Base-by-base conservation (phyloP, 2,797 vertebrate species). In the Trichosurus vulpecula region DNA sequence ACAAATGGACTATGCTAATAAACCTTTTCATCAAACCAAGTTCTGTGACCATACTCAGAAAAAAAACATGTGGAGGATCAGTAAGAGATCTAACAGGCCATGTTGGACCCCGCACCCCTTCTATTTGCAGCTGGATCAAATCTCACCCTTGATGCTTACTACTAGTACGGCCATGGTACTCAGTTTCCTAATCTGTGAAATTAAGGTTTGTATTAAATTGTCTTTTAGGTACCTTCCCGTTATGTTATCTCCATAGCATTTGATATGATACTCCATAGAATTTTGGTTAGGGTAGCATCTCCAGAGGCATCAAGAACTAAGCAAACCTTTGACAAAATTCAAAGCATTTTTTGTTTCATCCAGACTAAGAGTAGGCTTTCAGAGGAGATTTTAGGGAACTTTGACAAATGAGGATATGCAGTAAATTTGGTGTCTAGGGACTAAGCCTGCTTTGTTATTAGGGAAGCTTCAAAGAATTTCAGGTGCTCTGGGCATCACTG, bases 271-370 rank as follows among this genome's bases (percentile, higher is more conserved):
- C 19, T 74, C 66, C 6, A 22, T 41, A 47, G 25, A 87, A 1
- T 25, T 47, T 87, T 87, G 41, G 25, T 87, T 87, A 11, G 66
- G 6, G 19, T 81, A 81, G 8, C 22, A 51, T 27, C 41, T 87
- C 10, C 25, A 27, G 41, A 87, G 74, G 10, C 41, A 51, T 12
- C 41, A 31, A 81, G 22, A 81, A 81, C 22, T 13, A 87, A 25
- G 22, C 22, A 87, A 87, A 87, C 41, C 41, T 27, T 47, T 87
- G 13, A 51, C 19, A 87, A 87, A 81, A 81, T 47, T 47, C 66
- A 81, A 89, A 95, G 51, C n/a, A 93, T 52, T 58, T 61, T 61
- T 54, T 47, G 91, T 9, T 90, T 97, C 53, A 54, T 51, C 58
- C 90, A 95, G 92, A 94, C 92, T 52, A 53, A 41, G n/a, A 41